phyloP scores from a whole-genome alignment of 1,140 invertebrate genomes.

The Neodiprion lecontei region DNA sequence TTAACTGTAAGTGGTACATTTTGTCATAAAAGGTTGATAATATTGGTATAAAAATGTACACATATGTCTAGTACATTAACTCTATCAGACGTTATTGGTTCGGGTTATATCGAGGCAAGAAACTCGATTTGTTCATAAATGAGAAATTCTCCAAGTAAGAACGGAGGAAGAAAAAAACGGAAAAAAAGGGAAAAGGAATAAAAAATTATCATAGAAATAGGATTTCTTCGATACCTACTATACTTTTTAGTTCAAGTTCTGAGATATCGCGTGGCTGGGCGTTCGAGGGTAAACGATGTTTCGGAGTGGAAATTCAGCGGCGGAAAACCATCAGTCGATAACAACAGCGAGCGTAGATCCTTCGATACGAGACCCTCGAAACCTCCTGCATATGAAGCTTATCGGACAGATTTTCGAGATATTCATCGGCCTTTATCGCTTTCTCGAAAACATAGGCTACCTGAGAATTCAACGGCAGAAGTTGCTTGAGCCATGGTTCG shows the following conservation, averaged over 20 bases:
- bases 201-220: slow-evolving; percentile 7
- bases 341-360: neutral
- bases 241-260: neutral
- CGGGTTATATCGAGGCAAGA: neutral
- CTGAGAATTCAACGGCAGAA: neutral
- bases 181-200: neutral
- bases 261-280: neutral
- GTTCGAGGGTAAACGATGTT: neutral
- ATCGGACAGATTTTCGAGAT: neutral
- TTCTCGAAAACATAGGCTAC: neutral
- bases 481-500: neutral
- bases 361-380: neutral
- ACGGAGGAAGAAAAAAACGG: neutral
- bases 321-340: slow-evolving; percentile 1
- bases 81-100: neutral
- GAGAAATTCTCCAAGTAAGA: slow-evolving; percentile 1
- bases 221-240: slow-evolving; percentile 5
- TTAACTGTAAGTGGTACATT: too few relatives aligned
- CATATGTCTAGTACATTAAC: neutral
- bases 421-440: neutral
- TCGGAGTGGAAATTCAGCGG: neutral
- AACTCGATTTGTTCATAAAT: slow-evolving; percentile 5
- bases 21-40: neutral
- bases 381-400: neutral
- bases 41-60: neutral